Evolutionary conservation across 2,797 vertebrate species (phyloP).

Genomic region (Tiaroga cobitis): DNA sequence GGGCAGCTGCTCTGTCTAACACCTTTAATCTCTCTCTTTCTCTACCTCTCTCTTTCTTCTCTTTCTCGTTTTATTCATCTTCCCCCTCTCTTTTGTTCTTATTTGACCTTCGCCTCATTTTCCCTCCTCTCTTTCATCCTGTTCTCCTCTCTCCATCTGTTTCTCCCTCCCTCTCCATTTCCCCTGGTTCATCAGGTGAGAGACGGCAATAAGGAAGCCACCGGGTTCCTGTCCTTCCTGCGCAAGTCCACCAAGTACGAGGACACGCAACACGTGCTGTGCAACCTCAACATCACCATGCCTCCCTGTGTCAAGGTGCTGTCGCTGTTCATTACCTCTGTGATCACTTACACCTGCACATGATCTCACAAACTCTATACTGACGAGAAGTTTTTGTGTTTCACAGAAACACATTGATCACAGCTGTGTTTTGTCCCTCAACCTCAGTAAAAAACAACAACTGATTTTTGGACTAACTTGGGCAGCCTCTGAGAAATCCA

Average conservation of each 20-base stretch:
- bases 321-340: background rate
- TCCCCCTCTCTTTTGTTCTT: constrained; percentile 15
- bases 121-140: background rate
- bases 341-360: background rate
- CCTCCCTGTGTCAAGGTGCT: constrained; percentile 92
- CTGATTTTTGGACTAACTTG: background rate
- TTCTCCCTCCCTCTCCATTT: constrained; percentile 34
- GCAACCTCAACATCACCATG: constrained; percentile 95
- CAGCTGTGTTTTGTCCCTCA: background rate
- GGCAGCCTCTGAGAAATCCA: background rate
- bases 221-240: constrained; percentile 92
- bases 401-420: background rate
- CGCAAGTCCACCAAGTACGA: constrained; percentile 97
- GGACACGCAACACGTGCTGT: constrained; percentile 91
- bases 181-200: constrained; percentile 81
- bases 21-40: constrained; percentile 49
- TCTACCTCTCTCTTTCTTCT: constrained; percentile 18
- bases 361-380: background rate
- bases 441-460: too few species aligned
- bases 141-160: constrained; percentile 35
- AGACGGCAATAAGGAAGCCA: constrained; percentile 91
- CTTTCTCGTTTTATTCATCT: background rate
- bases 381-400: background rate
- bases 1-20: constrained; percentile 67
- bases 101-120: constrained; percentile 24